Conservation (phyloP, 2,113 vertebrate species). For the Otis tarda region DNA sequence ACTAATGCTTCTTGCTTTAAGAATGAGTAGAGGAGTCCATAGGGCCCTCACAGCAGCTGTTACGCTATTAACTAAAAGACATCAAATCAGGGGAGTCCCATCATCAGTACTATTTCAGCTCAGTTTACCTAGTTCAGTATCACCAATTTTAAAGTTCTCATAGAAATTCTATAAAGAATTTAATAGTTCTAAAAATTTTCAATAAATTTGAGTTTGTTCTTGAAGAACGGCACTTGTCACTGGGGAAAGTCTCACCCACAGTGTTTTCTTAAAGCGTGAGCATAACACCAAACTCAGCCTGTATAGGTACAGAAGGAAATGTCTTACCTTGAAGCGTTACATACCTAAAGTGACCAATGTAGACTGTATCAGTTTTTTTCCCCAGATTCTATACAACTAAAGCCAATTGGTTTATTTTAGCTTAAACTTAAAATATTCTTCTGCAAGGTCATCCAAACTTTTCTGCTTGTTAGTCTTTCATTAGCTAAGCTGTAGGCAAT, state of each 20-base stretch:
- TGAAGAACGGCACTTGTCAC: not conserved
- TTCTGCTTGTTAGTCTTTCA: not conserved
- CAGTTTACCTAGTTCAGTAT: not conserved
- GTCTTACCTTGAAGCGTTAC: not conserved
- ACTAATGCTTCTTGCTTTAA: not conserved
- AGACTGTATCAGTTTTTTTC: not conserved
- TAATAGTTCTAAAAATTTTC: not conserved
- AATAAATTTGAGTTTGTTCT: not conserved
- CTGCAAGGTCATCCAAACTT: not conserved
- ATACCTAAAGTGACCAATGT: not conserved
- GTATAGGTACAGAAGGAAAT: not conserved
- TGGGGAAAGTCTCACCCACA: not conserved
- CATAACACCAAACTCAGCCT: not conserved
- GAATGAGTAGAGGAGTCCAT: not conserved
- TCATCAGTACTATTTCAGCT: not conserved
- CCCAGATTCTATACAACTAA: not conserved
- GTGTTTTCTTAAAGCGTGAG: not conserved
- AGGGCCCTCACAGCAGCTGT: not conserved
- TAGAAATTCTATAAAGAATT: fast-evolving
- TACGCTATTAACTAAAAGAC: not conserved
- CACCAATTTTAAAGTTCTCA: not conserved
- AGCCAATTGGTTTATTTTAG: not conserved
- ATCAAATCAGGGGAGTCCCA: not conserved
- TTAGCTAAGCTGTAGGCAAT: not conserved
- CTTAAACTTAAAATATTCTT: not conserved